phyloP scores from a whole-genome alignment of 2,113 vertebrate species.

The Setophaga coronata region DNA sequence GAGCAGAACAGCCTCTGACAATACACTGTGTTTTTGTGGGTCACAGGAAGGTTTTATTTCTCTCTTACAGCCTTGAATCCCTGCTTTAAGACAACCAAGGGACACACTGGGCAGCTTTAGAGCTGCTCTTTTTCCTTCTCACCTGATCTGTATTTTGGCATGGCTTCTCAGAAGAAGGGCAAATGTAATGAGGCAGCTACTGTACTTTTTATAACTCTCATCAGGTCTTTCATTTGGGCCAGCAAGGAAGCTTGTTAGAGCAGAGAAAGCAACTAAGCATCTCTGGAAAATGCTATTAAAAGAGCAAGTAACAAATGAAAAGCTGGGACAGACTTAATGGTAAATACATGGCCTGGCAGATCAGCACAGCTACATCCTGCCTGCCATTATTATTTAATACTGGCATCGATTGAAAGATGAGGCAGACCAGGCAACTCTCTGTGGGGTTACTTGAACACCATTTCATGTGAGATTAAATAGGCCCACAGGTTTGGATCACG shows the following conservation, averaged over 20 bases:
- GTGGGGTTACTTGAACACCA: not conserved
- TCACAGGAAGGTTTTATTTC: not conserved
- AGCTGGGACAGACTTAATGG: slow-evolving; percentile 4
- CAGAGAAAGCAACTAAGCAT: slow-evolving; percentile 19
- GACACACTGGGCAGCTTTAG: not conserved
- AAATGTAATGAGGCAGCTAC: not conserved
- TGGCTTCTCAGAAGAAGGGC: slow-evolving; percentile 11
- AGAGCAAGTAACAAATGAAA: slow-evolving; percentile 51
- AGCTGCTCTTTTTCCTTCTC: not conserved
- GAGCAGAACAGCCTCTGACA: not conserved
- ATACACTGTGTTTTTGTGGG: not conserved
- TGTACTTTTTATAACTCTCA: not conserved
- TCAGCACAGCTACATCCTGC: slow-evolving; percentile 19
- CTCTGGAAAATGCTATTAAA: slow-evolving; percentile 50
- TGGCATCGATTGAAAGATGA: slow-evolving; percentile 20
- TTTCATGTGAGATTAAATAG: not conserved
- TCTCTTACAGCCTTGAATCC: not conserved
- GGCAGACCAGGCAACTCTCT: slow-evolving; percentile 10
- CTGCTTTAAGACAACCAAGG: slow-evolving; percentile 2
- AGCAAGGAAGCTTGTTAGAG: slow-evolving; percentile 20
- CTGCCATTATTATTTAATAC: slow-evolving; percentile 22
- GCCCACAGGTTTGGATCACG: not conserved
- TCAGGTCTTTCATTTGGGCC: slow-evolving; percentile 29
- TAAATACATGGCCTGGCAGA: not conserved
- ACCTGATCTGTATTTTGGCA: not conserved